Evolutionary conservation across 2,888 invertebrate species (phyloP).

Genomic region (Macropis europaea): DNA sequence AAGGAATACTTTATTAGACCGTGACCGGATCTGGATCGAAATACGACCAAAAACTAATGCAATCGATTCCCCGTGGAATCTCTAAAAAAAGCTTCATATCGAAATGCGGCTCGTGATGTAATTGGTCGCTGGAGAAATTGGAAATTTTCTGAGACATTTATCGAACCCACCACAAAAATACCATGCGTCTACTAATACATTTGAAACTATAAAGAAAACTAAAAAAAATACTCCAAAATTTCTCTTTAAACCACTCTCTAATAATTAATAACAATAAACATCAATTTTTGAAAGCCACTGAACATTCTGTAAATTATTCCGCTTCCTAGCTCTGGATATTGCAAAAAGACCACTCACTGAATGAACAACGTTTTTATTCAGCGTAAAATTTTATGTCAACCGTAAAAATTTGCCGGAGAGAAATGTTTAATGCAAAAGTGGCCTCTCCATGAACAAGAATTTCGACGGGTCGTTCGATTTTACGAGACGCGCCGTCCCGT

Average conservation of each 20-base stretch:
- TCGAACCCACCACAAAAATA: neutral
- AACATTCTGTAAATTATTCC: too few species aligned
- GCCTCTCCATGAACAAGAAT: neutral
- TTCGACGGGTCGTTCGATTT: neutral
- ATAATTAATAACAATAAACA: too few species aligned
- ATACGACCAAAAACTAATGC: slow-evolving; percentile 3
- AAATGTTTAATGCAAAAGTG: neutral
- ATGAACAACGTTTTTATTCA: neutral
- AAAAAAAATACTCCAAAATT: too few species aligned
- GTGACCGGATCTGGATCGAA: slow-evolving; percentile 9
- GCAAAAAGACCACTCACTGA: too few species aligned
- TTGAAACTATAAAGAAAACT: too few species aligned
- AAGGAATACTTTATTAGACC: slow-evolving; percentile 20
- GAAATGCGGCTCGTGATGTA: slow-evolving; percentile 8
- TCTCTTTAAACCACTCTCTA: too few species aligned
- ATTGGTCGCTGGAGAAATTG: neutral
- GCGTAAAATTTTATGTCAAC: neutral
- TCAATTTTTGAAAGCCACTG: too few species aligned
- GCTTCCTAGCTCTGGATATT: too few species aligned
- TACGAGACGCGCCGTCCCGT: neutral
- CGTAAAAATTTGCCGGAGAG: neutral
- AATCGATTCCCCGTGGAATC: slow-evolving; percentile 8
- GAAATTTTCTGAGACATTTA: neutral
- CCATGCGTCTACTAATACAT: too few species aligned
- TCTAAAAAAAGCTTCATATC: neutral